phyloP scores from a whole-genome alignment of 2,113 vertebrate genomes.

The Callionymus lyra region DNA sequence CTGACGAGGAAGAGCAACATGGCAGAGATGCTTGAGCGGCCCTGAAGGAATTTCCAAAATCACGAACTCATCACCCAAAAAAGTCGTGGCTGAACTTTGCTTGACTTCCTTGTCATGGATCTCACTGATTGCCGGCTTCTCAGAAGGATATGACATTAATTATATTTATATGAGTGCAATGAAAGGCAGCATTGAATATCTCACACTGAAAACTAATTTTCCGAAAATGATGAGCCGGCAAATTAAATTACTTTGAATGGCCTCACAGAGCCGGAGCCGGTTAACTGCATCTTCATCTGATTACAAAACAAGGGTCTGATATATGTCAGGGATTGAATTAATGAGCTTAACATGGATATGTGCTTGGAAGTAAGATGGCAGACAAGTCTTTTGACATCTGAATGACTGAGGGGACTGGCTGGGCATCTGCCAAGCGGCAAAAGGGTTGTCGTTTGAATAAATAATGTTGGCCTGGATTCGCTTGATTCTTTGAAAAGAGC shows the following conservation, averaged over 20 bases:
- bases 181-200: conserved; percentile 7
- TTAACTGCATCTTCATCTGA: conserved; percentile 5
- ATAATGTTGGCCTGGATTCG: conserved; percentile 18
- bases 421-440: conserved; percentile 12
- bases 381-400: conserved; percentile 1
- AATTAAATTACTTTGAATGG: conserved; percentile 17
- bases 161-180: conserved; percentile 22
- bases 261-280: conserved; percentile 2
- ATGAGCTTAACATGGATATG: conserved; percentile 11
- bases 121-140: conserved; percentile 7
- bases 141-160: conserved; percentile 11
- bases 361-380: not conserved
- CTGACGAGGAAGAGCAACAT: conserved; percentile 3
- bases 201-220: conserved; percentile 21
- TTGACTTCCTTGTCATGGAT: conserved; percentile 16
- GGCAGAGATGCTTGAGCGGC: conserved; percentile 2
- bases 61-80: too few relatives aligned
- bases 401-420: conserved; percentile 4
- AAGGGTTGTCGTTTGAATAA: conserved; percentile 17
- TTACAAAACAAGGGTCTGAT: conserved; percentile 7
- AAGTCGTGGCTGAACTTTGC: conserved; percentile 26
- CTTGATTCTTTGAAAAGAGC: conserved; percentile 16
- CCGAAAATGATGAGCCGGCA: conserved; percentile 13
- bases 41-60: too few relatives aligned
- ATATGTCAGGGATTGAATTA: conserved; percentile 3